Conservation (phyloP, 1,140 invertebrate genomes). For the Heliconius himera region DNA sequence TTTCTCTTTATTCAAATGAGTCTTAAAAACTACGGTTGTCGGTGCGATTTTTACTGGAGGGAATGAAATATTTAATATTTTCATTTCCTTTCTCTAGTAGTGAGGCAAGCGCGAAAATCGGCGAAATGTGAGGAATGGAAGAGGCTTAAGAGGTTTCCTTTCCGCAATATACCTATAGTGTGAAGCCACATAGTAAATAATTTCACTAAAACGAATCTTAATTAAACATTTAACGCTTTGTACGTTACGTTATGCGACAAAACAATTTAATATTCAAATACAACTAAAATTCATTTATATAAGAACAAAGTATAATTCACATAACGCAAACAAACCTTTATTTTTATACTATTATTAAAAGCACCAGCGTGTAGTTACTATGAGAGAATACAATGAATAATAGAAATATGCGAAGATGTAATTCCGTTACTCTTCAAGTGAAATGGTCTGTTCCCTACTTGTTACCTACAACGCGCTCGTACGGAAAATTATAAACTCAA, state of each 20-base stretch:
- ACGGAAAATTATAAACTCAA: slow-evolving; percentile 30
- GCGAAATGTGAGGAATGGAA: too few relatives aligned
- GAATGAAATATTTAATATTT: too few relatives aligned
- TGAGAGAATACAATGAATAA: slow-evolving; percentile 1
- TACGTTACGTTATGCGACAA: background rate
- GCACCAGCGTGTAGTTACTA: background rate
- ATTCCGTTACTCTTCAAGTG: slow-evolving; percentile 2
- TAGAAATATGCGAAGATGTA: background rate
- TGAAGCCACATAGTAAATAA: too few relatives aligned
- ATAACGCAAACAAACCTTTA: background rate
- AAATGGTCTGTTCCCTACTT: slow-evolving; percentile 19
- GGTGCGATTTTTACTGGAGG: too few relatives aligned
- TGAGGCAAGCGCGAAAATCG: too few relatives aligned
- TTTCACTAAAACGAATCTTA: too few relatives aligned
- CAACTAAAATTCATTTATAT: background rate
- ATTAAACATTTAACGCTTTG: background rate
- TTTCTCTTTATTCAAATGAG: too few relatives aligned
- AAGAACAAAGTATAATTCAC: background rate
- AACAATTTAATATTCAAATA: background rate
- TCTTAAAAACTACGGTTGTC: too few relatives aligned
- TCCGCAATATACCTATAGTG: too few relatives aligned
- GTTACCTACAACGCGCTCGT: slow-evolving; percentile 6
- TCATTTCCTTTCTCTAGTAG: too few relatives aligned
- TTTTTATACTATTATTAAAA: background rate
- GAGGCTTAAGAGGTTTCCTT: too few relatives aligned